Evolutionary conservation across 2,797 vertebrate genomes (phyloP), one percentile per base, ranked within the genome.

Genomic region (Botia almorhae): DNA sequence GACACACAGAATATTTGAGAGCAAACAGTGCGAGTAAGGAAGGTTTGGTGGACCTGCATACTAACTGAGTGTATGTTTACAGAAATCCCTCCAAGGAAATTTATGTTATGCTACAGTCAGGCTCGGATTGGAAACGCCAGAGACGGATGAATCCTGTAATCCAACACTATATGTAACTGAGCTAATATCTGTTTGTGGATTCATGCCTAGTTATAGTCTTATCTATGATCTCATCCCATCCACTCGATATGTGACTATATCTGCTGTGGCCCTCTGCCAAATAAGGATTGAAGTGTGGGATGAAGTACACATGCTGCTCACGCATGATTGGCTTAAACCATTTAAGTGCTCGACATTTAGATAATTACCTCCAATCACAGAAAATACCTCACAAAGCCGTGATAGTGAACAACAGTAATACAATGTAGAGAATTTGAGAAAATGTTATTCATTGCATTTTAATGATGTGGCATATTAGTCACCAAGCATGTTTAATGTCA

Each of bases 61-160:
- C 26, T 81, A 56, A 82, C 78, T 56, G 65, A 50, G 23, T 67
- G 61, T 79, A n/a, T 76, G 82, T 80, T 83, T 76, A 64, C 65
- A 26, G 43, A 48, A 64, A 77, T 46, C 55, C n/a, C 72, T 60
- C 78, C 29, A 80, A 80, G 75, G 51, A 83, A 69, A 69, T 78
- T 80, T 58, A 70, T 0, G 5, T 39, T 64, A 58, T 76, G 58
- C 61, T 26, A 72, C 56, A 73, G 53, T 82, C 36, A 75, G 21
- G 65, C 13, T 81, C 68, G 16, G 70, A 69, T 12, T 43, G 16
- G 33, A 19, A 72, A 65, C 80, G 36, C 56, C 21, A 69, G 51
- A 61, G 39, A 72, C 26, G 61, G 33, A 75, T 46, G 65, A 78
- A 29, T 48, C 29, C 39, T 60, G 68, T 71, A 79, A 79, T 60